Evolutionary conservation across 2,888 invertebrate species (phyloP).

Genomic region (Erebia epiphron): DNA sequence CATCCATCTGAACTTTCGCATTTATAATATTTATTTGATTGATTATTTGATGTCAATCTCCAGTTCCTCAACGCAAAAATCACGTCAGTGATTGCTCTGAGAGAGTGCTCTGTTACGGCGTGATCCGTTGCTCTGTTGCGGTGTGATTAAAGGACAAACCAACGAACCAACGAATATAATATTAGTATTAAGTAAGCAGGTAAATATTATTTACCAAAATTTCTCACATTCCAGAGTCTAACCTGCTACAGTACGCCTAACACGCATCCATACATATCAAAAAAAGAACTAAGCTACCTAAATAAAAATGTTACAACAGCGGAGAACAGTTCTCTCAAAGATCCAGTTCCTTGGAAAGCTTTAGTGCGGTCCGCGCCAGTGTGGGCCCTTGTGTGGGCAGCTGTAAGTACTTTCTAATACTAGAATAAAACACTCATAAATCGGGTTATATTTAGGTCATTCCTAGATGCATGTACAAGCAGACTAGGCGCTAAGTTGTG

Average conservation of each 20-base stretch:
- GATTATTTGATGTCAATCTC: too few relatives aligned
- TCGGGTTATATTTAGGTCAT: not conserved
- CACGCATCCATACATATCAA: constrained; percentile 80
- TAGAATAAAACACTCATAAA: not conserved
- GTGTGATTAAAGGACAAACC: too few relatives aligned
- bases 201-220: not conserved
- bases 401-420: constrained; percentile 67
- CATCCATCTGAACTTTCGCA: too few relatives aligned
- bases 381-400: constrained; percentile 88
- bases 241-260: constrained; percentile 79
- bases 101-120: too few relatives aligned
- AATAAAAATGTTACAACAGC: constrained; percentile 81
- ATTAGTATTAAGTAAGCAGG: too few relatives aligned
- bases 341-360: constrained; percentile 87
- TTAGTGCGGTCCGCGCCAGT: constrained; percentile 87
- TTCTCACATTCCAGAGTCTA: constrained; percentile 60
- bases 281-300: constrained; percentile 77
- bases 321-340: constrained; percentile 70
- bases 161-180: too few relatives aligned
- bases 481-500: not conserved
- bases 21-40: too few relatives aligned
- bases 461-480: not conserved
- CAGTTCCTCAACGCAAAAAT: too few relatives aligned
- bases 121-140: too few relatives aligned
- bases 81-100: too few relatives aligned